These are phyloP conservation scores for Scalopus aquaticus DNA, from an alignment of 2,113 vertebrate species.

Conservation along the genomic window DNA sequence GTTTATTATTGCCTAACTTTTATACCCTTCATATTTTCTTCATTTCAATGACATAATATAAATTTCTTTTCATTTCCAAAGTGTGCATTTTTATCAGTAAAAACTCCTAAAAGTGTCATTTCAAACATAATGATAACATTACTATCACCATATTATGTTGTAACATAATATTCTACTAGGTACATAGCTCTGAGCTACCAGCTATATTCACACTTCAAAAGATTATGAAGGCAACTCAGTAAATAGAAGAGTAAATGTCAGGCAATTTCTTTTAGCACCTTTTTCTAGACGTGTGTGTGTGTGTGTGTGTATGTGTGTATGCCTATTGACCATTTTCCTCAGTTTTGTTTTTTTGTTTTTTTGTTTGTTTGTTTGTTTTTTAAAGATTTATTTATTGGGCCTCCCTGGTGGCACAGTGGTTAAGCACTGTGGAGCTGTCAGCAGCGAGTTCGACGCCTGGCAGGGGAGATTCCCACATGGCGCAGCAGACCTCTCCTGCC, in stretches of 20 bases:
- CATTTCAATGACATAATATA: slow-evolving; percentile 47
- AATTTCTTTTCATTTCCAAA: slow-evolving; percentile 35
- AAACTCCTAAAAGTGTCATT: slow-evolving; percentile 57
- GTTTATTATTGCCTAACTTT: slow-evolving; percentile 31
- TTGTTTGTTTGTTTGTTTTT: too few relatives aligned
- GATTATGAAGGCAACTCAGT: slow-evolving; percentile 58
- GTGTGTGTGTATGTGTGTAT: background rate
- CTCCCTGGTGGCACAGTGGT: too few relatives aligned
- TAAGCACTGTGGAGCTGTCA: too few relatives aligned
- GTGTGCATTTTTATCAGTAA: slow-evolving; percentile 25
- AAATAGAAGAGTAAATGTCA: slow-evolving; percentile 63
- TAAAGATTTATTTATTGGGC: too few relatives aligned
- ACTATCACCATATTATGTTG: slow-evolving; percentile 16
- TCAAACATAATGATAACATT: slow-evolving; percentile 63
- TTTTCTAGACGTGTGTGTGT: background rate
- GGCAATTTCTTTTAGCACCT: slow-evolving; percentile 46
- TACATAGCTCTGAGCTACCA: slow-evolving; percentile 54
- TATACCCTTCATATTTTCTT: slow-evolving; percentile 42
- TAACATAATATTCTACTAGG: slow-evolving; percentile 38
- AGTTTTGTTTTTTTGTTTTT: slow-evolving; percentile 48
- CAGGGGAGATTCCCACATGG: too few relatives aligned
- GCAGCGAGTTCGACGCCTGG: too few relatives aligned
- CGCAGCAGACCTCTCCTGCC: too few relatives aligned
- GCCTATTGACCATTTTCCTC: slow-evolving; percentile 5
- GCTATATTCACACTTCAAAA: slow-evolving; percentile 49